These are phyloP conservation scores for Campylorhamphus procurvoides DNA, from an alignment of 2,113 vertebrate genomes.

Conservation along the genomic window DNA sequence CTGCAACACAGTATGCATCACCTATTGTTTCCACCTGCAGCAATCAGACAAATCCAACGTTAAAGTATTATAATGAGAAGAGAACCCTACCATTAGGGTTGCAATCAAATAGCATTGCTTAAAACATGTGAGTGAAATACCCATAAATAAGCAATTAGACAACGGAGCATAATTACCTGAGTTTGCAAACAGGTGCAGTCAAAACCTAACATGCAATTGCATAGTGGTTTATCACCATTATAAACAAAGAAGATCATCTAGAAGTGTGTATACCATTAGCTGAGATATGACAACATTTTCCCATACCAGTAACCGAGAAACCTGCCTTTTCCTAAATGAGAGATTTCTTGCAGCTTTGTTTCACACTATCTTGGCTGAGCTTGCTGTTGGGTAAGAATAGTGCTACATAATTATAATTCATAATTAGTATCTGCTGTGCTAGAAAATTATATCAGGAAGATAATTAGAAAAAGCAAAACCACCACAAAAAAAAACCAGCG, in stretches of 20 bases:
- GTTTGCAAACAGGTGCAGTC: constrained; percentile 68
- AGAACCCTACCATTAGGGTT: constrained; percentile 19
- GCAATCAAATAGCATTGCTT: constrained; percentile 58
- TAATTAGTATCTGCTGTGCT: not conserved
- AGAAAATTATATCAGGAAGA: not conserved
- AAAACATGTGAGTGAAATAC: constrained; percentile 60
- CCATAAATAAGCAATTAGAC: constrained; percentile 68
- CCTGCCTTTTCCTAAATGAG: not conserved
- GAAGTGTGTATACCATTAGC: not conserved
- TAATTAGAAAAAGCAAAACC: not conserved
- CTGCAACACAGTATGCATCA: constrained; percentile 96
- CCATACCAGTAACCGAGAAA: not conserved
- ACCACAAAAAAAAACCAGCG: not conserved
- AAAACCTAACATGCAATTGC: constrained; percentile 4
- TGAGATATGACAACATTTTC: not conserved
- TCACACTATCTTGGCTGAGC: not conserved
- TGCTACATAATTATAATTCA: not conserved
- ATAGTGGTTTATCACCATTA: not conserved
- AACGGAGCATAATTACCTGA: constrained; percentile 50
- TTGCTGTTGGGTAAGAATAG: not conserved
- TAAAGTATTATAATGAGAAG: constrained; percentile 30
- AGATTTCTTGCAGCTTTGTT: not conserved
- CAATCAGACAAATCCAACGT: constrained; percentile 56
- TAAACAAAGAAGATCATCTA: not conserved
- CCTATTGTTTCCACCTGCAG: constrained; percentile 97